Evolutionary conservation across 1,140 invertebrate genomes (phyloP).

Genomic region (Anastrepha ludens): DNA sequence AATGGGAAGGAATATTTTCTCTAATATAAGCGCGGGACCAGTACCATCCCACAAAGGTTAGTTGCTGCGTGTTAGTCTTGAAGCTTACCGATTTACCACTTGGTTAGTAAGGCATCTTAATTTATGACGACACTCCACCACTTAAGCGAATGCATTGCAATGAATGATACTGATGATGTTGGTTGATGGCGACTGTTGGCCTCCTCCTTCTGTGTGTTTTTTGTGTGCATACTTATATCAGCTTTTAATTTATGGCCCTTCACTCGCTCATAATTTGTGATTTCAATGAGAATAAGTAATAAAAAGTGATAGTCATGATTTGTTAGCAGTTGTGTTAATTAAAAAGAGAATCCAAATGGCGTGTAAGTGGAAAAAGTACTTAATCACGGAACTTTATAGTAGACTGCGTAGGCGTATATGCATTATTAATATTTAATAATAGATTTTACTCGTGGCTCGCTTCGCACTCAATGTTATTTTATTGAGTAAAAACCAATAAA

Average conservation of each 20-base stretch:
- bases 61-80: not conserved
- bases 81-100: not conserved
- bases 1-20: too few species aligned
- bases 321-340: conserved; percentile 25
- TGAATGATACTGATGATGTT: not conserved
- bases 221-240: not conserved
- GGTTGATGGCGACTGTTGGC: not conserved
- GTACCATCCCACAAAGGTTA: not conserved
- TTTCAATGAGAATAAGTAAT: not conserved
- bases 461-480: too few species aligned
- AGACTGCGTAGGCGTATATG: not conserved
- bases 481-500: too few species aligned
- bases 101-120: not conserved
- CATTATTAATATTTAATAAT: too few species aligned
- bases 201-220: not conserved
- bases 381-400: not conserved
- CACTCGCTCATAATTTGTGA: not conserved
- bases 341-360: not conserved
- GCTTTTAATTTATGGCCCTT: conserved; percentile 11
- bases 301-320: not conserved
- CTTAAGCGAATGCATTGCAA: not conserved
- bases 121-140: not conserved
- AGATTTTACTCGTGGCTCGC: too few species aligned
- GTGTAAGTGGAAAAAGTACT: not conserved
- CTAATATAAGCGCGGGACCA: too few species aligned